Percentiles rank a stretch among this genome's conserved stretches.
Conservation (phyloP, 2,113 vertebrate genomes). For the Actenoides lindsayi region DNA sequence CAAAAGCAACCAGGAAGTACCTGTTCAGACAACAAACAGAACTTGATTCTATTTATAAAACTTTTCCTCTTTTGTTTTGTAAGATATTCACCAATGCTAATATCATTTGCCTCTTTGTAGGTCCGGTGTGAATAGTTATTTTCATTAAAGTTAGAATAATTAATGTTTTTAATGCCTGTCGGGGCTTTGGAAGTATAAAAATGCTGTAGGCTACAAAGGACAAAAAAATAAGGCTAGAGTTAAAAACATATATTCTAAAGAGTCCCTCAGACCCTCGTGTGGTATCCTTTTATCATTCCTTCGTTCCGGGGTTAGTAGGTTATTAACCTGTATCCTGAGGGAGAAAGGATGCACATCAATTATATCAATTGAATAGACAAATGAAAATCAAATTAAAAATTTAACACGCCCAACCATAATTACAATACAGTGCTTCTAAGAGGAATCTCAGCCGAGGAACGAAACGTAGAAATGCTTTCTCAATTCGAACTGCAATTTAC, state of each 20-base stretch:
- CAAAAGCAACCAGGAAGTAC: background rate
- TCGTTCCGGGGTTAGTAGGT: constrained; percentile 66
- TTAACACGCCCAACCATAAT: constrained; percentile 51
- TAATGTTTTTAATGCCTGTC: constrained; percentile 37
- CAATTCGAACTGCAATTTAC: constrained; percentile 14
- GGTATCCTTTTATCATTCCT: constrained; percentile 65
- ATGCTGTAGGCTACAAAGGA: background rate
- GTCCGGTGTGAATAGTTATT: background rate
- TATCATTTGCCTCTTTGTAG: constrained; percentile 1
- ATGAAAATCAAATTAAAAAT: constrained; percentile 75
- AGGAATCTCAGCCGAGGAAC: constrained; percentile 46
- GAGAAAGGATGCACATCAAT: constrained; percentile 54
- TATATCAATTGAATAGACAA: constrained; percentile 69
- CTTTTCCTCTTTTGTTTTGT: constrained; percentile 24
- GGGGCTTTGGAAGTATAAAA: constrained; percentile 47
- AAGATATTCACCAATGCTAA: background rate
- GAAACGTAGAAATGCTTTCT: background rate
- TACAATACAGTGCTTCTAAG: constrained; percentile 39
- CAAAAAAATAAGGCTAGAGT: constrained; percentile 56
- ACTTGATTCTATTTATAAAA: background rate
- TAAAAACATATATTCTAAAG: constrained; percentile 53
- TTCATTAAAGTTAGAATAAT: constrained; percentile 39
- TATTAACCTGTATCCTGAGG: constrained; percentile 65
- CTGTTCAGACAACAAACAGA: background rate
- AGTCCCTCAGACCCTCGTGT: constrained; percentile 47